Evolutionary conservation across 2,888 invertebrate genomes (phyloP), one percentile per base, ranked within the genome.

Genomic region (Drosophila birchii): DNA sequence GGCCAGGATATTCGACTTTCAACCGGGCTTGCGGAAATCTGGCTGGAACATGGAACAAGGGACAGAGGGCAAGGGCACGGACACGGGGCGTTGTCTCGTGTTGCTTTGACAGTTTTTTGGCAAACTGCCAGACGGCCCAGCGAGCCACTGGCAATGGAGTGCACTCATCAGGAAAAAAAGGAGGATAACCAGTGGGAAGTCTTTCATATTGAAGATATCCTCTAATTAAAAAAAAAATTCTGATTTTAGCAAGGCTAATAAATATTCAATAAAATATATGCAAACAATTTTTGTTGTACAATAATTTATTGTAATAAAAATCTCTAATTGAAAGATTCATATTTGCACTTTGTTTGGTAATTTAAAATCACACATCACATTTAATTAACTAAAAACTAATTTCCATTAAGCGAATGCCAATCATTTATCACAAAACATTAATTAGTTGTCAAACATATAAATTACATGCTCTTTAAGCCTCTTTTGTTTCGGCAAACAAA

Each of bases 51-150:
- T 16, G 16, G 26, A 1, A 45, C 6, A n/a, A 14, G 45, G 11
- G 45, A 26, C 12, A 47, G n/a, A 29, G 47, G 47, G 29, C 45
- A 16, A n/a, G 47, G 47, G 20, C 49, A 34, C 53, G 26, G 29
- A 8, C 29, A 29, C 29, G 41, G 68, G 64, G 26, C 71, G 53
- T 67, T 83, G 84, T 69, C 85, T 79, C 87, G 78, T 86, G 72
- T 89, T 84, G 89, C 84, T 89, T 78, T 84, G 84, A 84, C 89
- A 89, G 85, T 81, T 84, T 84, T 83, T 89, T 87, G 84, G 84
- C 84, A 71, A 71, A 87, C 66, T 76, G 84, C 84, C 84, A 89
- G 81, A 62, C 75, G 55, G 58, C 75, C 61, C 59, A 67, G 58
- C 51, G 61, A 72, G 59, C 67, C 67, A 55, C 59, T 67, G 72